These are phyloP conservation scores for Dromococcyx pavoninus DNA, from an alignment of 2,797 vertebrate species.

Conservation along the genomic window DNA sequence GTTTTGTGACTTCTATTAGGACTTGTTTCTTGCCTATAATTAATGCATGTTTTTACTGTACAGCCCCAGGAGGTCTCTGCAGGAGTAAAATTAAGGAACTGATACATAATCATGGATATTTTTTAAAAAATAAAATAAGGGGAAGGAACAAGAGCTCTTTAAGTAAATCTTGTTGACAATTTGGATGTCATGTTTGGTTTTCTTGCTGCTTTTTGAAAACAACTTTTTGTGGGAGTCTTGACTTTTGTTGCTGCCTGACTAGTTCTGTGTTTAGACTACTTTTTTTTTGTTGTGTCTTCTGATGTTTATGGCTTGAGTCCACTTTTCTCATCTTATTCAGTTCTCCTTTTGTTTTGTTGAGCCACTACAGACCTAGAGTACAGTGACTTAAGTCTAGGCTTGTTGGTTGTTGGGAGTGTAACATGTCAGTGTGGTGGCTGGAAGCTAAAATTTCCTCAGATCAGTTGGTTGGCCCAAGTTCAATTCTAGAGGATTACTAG, in stretches of 20 bases:
- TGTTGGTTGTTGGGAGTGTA: neutral
- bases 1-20: slow-evolving; percentile 28
- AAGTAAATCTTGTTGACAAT: neutral
- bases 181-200: neutral
- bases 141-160: neutral
- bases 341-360: neutral
- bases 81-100: neutral
- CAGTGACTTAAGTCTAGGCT: neutral
- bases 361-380: neutral
- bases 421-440: neutral
- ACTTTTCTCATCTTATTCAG: neutral
- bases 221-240: neutral
- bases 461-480: neutral
- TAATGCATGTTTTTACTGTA: neutral
- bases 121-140: neutral
- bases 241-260: neutral
- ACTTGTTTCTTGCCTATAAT: neutral
- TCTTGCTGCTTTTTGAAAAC: neutral
- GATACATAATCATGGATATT: neutral
- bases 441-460: slow-evolving; percentile 19
- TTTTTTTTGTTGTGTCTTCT: neutral
- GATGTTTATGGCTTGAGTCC: neutral
- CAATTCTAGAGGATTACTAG: neutral
- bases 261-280: neutral
- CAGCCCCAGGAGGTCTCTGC: neutral